phyloP scores from a whole-genome alignment of 2,113 vertebrate species.

The Lamprotornis superbus region DNA sequence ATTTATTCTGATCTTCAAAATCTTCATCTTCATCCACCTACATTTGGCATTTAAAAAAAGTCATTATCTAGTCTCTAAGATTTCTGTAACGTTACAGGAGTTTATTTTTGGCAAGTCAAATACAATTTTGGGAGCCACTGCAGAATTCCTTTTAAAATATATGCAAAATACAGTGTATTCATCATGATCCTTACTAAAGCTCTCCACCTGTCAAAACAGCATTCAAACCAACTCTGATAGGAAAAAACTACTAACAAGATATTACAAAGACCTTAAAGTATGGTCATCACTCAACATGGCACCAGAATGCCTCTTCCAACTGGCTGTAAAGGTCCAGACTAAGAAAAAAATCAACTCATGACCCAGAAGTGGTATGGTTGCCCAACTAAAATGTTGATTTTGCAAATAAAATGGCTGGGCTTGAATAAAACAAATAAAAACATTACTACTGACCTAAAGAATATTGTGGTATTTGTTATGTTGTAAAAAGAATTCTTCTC shows the following conservation, averaged over 20 bases:
- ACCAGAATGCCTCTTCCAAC: neutral
- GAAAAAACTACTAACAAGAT: neutral
- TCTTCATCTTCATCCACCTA: slow-evolving; percentile 88
- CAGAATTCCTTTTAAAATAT: neutral
- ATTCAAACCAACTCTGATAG: neutral
- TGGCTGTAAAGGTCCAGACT: neutral
- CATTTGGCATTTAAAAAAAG: slow-evolving; percentile 60
- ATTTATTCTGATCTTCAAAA: slow-evolving; percentile 80
- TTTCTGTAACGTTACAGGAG: neutral
- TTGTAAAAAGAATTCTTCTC: neutral
- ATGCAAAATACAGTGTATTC: neutral
- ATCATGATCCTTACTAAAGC: neutral
- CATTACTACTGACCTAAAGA: neutral
- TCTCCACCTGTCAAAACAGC: neutral
- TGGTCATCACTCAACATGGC: neutral
- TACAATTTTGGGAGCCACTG: neutral
- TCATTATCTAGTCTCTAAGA: slow-evolving; percentile 33
- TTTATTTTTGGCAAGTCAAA: slow-evolving; percentile 32
- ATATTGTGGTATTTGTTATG: neutral
- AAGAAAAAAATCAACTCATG: neutral
- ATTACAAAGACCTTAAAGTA: neutral
- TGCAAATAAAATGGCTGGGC: neutral
- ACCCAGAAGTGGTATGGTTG: neutral
- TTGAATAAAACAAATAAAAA: neutral
- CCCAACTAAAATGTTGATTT: neutral